phyloP scores from a whole-genome alignment of 1,140 invertebrate genomes.

The Schlechtendalia chinensis region DNA sequence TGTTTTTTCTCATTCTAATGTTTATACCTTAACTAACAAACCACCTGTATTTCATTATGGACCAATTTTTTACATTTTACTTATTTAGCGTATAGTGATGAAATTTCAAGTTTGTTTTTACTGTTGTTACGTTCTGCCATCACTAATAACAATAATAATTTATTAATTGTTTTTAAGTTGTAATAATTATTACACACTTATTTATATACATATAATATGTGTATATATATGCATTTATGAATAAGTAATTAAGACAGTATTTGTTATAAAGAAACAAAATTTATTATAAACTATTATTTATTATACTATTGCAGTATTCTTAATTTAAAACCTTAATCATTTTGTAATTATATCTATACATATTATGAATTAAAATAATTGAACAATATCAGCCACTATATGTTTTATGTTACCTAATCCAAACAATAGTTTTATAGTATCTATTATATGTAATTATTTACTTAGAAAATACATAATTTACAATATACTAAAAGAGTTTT shows the following conservation, averaged over 20 bases:
- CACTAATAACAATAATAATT: background rate
- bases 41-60: constrained; percentile 26
- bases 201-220: constrained; percentile 12
- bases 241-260: background rate
- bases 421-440: too few relatives aligned
- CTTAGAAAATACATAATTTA: too few relatives aligned
- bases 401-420: background rate
- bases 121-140: background rate
- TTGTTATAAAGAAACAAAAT: constrained; percentile 9
- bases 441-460: too few relatives aligned
- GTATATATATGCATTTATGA: background rate
- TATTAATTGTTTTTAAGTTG: background rate
- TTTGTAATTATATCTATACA: constrained; percentile 14
- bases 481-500: too few relatives aligned
- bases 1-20: constrained; percentile 3
- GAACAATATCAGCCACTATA: background rate
- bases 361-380: constrained; percentile 7
- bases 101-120: background rate
- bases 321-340: constrained; percentile 18
- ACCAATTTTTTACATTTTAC: constrained; percentile 45
- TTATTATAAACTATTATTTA: background rate
- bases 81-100: background rate
- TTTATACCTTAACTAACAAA: constrained; percentile 8
- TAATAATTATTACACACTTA: background rate
- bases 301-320: constrained; percentile 28